Percentiles rank a stretch among this genome's conserved stretches.
Conservation (phyloP, 2,113 vertebrate species). For the Albula glossodonta region DNA sequence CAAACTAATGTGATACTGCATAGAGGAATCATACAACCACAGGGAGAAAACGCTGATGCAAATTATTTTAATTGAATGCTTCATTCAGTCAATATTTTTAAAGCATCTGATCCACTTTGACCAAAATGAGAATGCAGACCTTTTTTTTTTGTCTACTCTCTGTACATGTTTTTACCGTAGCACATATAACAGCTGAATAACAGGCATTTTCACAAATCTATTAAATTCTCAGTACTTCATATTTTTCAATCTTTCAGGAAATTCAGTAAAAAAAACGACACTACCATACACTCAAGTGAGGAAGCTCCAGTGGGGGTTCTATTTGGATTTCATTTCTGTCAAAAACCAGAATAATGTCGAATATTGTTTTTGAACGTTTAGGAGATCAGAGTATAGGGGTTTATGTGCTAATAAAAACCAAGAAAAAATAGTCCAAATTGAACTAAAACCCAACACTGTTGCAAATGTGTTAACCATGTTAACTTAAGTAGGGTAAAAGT, state of each 20-base stretch:
- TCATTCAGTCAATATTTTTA: constrained; percentile 7
- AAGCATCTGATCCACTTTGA: no score
- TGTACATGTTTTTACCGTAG: neutral
- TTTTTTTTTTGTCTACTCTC: neutral
- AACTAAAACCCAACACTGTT: neutral
- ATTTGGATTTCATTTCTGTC: neutral
- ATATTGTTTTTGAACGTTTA: neutral
- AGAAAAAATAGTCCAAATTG: neutral
- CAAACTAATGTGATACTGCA: constrained; percentile 14
- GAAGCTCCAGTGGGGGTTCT: neutral
- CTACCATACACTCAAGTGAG: neutral
- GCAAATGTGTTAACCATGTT: neutral
- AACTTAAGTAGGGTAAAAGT: neutral
- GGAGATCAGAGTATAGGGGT: neutral
- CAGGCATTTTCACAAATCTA: neutral
- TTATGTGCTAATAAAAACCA: neutral
- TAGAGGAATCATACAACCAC: constrained; percentile 17
- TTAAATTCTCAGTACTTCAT: no score
- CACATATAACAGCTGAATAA: neutral
- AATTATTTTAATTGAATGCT: constrained; percentile 3
- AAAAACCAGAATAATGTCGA: neutral
- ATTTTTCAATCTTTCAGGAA: no score
- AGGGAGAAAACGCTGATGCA: constrained; percentile 2
- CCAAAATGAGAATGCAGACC: neutral
- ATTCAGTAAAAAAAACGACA: no score